Percentiles rank a stretch among this genome's conserved stretches.
Evolutionary conservation across 2,113 vertebrate genomes (phyloP).

Genomic region (Gorsachius goisagi): DNA sequence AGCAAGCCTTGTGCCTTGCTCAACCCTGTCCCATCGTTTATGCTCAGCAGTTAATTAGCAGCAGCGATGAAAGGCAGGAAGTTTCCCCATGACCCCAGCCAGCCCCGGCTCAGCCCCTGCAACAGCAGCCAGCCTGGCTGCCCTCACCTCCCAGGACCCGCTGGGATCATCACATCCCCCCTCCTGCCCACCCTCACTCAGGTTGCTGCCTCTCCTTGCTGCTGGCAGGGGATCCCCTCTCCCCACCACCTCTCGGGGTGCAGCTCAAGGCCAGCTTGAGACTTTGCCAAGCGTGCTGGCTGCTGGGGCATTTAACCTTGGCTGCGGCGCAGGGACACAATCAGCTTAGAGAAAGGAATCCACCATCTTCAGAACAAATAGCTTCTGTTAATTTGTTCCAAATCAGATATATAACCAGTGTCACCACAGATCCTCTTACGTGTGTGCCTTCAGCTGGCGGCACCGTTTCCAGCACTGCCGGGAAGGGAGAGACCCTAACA

Average conservation of each 20-base stretch:
- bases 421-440: neutral
- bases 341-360: neutral
- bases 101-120: neutral
- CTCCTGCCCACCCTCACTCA: neutral
- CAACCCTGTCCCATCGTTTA: neutral
- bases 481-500: neutral
- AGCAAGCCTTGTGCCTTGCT: neutral
- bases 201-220: neutral
- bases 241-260: neutral
- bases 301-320: neutral
- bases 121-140: accelerated
- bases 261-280: neutral
- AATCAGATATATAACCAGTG: neutral
- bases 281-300: neutral
- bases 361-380: neutral
- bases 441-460: neutral
- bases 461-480: neutral
- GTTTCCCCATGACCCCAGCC: neutral
- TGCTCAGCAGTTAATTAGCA: neutral
- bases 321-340: accelerated
- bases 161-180: neutral
- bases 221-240: neutral
- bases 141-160: neutral
- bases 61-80: neutral
- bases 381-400: neutral